Percentiles rank a stretch among this genome's conserved stretches.
These are phyloP conservation scores for Gymnogyps californianus DNA, from an alignment of 2,113 vertebrate genomes.

Conservation along the genomic window DNA sequence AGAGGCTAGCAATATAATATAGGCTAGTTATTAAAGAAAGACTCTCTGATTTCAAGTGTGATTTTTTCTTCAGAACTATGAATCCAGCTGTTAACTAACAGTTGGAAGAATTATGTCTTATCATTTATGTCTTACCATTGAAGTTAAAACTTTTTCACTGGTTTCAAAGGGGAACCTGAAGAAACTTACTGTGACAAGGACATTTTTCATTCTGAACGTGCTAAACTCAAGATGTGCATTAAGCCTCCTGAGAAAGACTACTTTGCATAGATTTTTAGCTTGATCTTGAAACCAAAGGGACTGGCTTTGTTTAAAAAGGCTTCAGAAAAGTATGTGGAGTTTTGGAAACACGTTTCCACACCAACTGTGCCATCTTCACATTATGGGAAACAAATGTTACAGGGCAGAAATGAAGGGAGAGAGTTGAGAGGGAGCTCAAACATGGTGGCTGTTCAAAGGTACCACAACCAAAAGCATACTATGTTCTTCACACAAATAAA, in stretches of 20 bases:
- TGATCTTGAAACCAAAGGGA: neutral
- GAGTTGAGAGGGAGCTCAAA: neutral
- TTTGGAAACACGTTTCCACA: neutral
- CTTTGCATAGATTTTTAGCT: neutral
- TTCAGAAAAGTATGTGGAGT: neutral
- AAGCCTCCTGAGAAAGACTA: neutral
- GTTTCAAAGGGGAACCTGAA: neutral
- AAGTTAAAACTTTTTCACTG: neutral
- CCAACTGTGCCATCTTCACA: neutral
- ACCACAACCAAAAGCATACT: neutral
- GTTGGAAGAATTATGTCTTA: neutral
- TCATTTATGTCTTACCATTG: neutral
- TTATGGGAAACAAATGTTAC: neutral
- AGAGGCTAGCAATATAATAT: neutral
- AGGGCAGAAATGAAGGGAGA: neutral
- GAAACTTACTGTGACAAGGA: neutral
- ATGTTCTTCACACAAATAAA: neutral
- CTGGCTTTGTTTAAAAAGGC: neutral
- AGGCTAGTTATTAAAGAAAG: neutral
- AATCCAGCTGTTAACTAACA: neutral
- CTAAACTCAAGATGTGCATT: neutral
- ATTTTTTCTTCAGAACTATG: neutral
- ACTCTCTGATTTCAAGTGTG: neutral
- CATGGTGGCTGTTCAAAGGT: neutral
- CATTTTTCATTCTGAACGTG: neutral